Evolutionary conservation across 2,113 vertebrate species (phyloP).

Genomic region (Sebastes schlegelii): DNA sequence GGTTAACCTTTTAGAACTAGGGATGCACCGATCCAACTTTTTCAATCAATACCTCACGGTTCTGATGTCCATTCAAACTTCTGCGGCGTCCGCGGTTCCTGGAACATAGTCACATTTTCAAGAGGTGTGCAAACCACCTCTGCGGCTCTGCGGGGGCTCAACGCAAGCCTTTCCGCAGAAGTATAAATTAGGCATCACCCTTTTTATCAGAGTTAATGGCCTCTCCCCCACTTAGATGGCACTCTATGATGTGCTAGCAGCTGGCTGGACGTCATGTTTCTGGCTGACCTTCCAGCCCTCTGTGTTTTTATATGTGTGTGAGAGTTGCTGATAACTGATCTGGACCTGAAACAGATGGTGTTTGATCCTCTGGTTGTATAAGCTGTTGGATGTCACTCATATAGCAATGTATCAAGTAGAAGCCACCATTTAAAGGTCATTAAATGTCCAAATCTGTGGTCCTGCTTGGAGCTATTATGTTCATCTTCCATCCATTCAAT

Average conservation of each 20-base stretch:
- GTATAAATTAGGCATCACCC: background rate
- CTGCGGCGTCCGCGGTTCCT: no score
- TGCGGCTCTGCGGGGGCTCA: no score
- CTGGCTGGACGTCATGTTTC: constrained; percentile 51
- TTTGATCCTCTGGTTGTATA: constrained; percentile 28
- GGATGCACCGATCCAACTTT: no score
- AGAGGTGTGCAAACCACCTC: no score
- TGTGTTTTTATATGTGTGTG: background rate
- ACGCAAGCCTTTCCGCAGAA: no score
- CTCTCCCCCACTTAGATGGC: background rate
- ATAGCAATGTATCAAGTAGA: constrained; percentile 14
- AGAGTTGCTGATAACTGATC: constrained; percentile 7
- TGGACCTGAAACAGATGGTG: constrained; percentile 47
- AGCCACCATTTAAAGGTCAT: constrained; percentile 36
- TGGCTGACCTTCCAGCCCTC: constrained; percentile 35
- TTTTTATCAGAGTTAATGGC: constrained; percentile 28
- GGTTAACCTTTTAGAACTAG: no score
- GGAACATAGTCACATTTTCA: no score
- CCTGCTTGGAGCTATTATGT: background rate
- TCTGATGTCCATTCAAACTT: no score
- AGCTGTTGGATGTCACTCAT: constrained; percentile 24
- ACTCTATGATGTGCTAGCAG: constrained; percentile 26
- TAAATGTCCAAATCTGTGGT: constrained; percentile 2
- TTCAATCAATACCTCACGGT: no score
- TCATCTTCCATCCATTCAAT: background rate